Evolutionary conservation across 2,888 invertebrate genomes (phyloP).

Genomic region (Aphelenchoides bicaudatus): DNA sequence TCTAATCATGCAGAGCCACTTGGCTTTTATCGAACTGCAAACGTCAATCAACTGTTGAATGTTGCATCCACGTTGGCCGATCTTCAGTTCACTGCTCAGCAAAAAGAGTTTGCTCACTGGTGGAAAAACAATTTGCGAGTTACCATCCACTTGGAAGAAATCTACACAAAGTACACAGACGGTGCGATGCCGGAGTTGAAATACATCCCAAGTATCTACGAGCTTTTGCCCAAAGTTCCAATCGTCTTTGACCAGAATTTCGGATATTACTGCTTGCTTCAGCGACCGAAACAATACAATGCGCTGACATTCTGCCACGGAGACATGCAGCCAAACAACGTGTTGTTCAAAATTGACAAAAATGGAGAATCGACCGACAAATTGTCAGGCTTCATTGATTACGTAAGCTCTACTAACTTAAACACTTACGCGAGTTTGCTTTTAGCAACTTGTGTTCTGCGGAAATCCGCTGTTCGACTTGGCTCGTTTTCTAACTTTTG

Average conservation of each 20-base stretch:
- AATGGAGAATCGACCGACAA: slow-evolving; percentile 1
- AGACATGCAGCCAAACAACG: slow-evolving; percentile 6
- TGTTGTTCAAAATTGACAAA: slow-evolving; percentile 1
- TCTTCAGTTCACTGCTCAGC: not conserved
- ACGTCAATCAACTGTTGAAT: not conserved
- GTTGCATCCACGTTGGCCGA: not conserved
- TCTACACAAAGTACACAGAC: slow-evolving; percentile 1
- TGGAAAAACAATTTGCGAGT: not conserved
- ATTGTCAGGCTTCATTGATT: slow-evolving; percentile 14
- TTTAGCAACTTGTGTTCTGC: not conserved
- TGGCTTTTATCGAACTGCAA: slow-evolving; percentile 13
- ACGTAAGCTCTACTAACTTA: not conserved
- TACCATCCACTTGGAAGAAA: slow-evolving; percentile 7
- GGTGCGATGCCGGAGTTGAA: not conserved
- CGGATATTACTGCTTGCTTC: not conserved
- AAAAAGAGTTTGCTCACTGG: not conserved
- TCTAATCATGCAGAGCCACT: not conserved
- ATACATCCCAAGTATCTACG: not conserved
- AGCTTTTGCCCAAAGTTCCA: not conserved
- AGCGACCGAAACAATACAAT: not conserved
- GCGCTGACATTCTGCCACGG: not conserved
- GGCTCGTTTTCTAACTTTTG: slow-evolving; percentile 4
- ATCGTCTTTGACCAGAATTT: slow-evolving; percentile 4
- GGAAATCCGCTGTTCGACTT: slow-evolving; percentile 9
- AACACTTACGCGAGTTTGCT: not conserved